Evolutionary conservation across 2,888 invertebrate genomes (phyloP), one percentile per base, ranked within the genome.

Genomic region (Melieria picta): DNA sequence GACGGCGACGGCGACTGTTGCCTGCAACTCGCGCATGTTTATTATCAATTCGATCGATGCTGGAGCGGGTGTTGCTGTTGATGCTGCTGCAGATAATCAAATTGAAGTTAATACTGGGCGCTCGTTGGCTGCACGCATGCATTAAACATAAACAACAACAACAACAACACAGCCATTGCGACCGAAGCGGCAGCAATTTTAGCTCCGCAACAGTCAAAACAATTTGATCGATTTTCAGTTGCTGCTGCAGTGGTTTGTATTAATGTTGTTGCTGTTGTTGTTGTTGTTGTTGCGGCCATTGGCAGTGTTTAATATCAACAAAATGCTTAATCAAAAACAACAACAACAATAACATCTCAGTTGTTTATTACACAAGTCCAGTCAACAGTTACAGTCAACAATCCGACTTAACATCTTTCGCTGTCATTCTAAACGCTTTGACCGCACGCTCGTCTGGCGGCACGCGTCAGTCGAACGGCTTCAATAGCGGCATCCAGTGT

Each of bases 301-400:
- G 60, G 30, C 67, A 67, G 60, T 67, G 67, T 67, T 67, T 67
- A 67, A 67, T 60, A 67, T 60, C 67, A 67, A 67, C 67, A 60
- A 67, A 67, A 60, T 67, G 67, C 58, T 67, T 67, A 65, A 46
- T 46, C 65, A 65, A 65, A 56, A 65, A 65, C 45, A 45, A 30
- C 30, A 56, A 55, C 45, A 65, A 57, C 46, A 65, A 30, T 43
- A 55, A 13, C 48, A 52, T 16, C 16, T 5, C 57, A 10, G 13
- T 30, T 30, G 30, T 30, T 30, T 30, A 30, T 30, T 30, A 30
- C 30, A 30, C 30, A 30, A 30, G 1, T 30, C 2, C 30, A 30
- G 30, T 30, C 30, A 30, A 30, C 30, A 30, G 30, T 30, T 30
- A 30, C 30, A 30, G 30, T 30, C 30, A 30, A 30, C 30, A 30